Evolutionary conservation across 2,113 vertebrate species (phyloP), one percentile per base, ranked within the genome.

Genomic region (Probosciger aterrimus): DNA sequence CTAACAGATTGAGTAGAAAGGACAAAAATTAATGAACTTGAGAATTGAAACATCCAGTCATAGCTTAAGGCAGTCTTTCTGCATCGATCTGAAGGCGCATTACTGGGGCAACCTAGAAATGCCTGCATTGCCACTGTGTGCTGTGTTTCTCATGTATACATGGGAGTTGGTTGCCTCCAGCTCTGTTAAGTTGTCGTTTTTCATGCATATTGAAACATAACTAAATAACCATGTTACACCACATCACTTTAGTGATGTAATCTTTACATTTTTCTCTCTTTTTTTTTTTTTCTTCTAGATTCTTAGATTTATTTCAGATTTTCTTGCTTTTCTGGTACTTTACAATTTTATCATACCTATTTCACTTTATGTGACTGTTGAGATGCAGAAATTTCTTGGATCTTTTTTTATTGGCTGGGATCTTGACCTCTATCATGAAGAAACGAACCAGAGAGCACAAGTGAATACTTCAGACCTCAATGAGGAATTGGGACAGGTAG

Each of bases 271-370:
- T 86, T 92, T 8, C 9, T 62, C 65, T 95, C 78, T 18, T 73
- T 87, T 80, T 87, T 82, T 94, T 80, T 90, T 83, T 94, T 47
- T 91, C 24, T 78, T 86, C 20, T 78, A 99, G 99, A 99, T 99
- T 92, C 97, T 99, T 96, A 99, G 98, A 94, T 99, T 99, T 96
- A 99, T 99, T 98, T 99, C 99, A 13, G 99, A 99, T 97, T 99
- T 99, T 96, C 97, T 99, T 97, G 99, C 99, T 53, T 99, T 99
- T 97, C 97, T 99, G 97, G 99, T 99, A 75, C 98, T 99, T 68
- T 99, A 99, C 97, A 99, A 99, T 98, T 99, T 99, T 95, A 99
- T 99, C 97, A 99, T 99, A 96, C 99, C 99, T 64, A 99, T 99
- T 97, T 99, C 99, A 19, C 98, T 99, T 14, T 99, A 99, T 59